Conservation (phyloP, 30 jellyfish, hydroid and myxozoan genomes). For the Aurelia sp. region DNA sequence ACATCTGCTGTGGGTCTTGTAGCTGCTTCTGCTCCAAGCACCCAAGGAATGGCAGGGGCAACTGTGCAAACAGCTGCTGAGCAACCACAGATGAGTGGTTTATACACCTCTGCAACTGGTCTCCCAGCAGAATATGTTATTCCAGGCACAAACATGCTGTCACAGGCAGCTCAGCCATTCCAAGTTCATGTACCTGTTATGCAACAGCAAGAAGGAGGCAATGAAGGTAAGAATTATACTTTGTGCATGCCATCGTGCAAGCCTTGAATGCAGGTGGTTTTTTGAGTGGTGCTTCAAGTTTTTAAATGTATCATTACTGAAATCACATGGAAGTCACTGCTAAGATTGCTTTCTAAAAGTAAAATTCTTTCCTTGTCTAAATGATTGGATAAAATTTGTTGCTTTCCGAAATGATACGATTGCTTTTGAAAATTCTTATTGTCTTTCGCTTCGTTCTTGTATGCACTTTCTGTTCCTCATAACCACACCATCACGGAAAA, state of each 20-base stretch:
- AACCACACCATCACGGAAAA: no score
- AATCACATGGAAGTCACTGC: no score
- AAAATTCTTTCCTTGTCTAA: no score
- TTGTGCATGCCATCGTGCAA: background rate
- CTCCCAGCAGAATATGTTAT: conserved; percentile 82
- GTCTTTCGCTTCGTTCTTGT: no score
- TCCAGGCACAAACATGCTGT: conserved; percentile 71
- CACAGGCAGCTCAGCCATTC: conserved; percentile 56
- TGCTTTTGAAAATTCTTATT: no score
- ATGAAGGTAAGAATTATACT: conserved; percentile 49
- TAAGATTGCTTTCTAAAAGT: no score
- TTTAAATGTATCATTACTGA: no score
- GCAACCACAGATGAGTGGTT: conserved; percentile 54
- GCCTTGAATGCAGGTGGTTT: no score
- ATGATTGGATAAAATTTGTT: no score
- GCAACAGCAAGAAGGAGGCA: conserved; percentile 69
- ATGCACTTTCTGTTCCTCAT: no score
- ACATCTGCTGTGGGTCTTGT: conserved; percentile 74
- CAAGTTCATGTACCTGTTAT: conserved; percentile 87
- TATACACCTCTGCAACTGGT: conserved; percentile 80
- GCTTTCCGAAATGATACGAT: no score
- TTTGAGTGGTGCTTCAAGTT: no score
- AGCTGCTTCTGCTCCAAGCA: conserved; percentile 42
- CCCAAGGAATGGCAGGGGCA: conserved; percentile 43
- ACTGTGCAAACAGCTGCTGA: conserved; percentile 54